phyloP scores from a whole-genome alignment of 2,888 invertebrate species.

The Drosophila greeni region DNA sequence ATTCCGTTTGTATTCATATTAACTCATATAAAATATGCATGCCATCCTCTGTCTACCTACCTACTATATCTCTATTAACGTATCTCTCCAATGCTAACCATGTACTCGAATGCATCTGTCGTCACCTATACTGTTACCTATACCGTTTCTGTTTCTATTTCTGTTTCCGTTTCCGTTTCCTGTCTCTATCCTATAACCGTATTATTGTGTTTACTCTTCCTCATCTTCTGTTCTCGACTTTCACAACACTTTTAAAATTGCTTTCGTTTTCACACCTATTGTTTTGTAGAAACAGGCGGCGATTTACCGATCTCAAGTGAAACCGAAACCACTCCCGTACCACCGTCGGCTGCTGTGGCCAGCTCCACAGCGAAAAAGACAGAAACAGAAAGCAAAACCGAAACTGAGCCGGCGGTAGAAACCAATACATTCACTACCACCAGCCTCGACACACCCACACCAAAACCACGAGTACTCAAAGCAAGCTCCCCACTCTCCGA shows the following conservation, averaged over 20 bases:
- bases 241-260: constrained; percentile 76
- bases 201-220: constrained; percentile 57
- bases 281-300: constrained; percentile 79
- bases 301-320: constrained; percentile 74
- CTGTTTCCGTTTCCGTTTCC: constrained; percentile 25
- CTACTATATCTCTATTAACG: constrained; percentile 39
- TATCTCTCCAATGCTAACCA: constrained; percentile 35
- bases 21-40: constrained; percentile 50
- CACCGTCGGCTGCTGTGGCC: constrained; percentile 55
- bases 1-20: constrained; percentile 43
- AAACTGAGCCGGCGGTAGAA: constrained; percentile 60
- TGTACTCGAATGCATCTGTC: constrained; percentile 29
- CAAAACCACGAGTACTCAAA: constrained; percentile 79
- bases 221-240: constrained; percentile 69
- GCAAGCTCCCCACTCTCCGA: constrained; percentile 70
- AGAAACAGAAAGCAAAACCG: constrained; percentile 51
- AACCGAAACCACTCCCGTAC: constrained; percentile 74
- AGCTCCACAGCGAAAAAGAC: constrained; percentile 65
- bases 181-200: constrained; percentile 47
- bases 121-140: constrained; percentile 5
- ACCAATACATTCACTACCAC: constrained; percentile 50
- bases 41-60: constrained; percentile 34
- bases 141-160: constrained; percentile 13
- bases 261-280: constrained; percentile 77
- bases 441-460: constrained; percentile 78